These are phyloP conservation scores for Lophochroa leadbeateri DNA, from an alignment of 2,113 vertebrate species.

Conservation along the genomic window DNA sequence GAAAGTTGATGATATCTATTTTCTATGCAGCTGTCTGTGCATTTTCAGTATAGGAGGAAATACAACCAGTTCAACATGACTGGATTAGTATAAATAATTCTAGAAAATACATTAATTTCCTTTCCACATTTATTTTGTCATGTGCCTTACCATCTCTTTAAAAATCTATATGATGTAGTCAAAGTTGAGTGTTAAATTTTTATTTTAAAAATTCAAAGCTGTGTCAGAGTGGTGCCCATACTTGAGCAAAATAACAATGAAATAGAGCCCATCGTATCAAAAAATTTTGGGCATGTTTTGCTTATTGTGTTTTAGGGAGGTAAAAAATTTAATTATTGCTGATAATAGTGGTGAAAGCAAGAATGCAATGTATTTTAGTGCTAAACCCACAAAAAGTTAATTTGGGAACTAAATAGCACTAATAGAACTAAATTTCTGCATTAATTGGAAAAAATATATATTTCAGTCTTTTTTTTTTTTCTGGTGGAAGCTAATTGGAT, in stretches of 20 bases:
- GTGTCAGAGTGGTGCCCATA: neutral
- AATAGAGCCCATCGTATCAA: neutral
- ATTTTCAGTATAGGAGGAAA: slow-evolving; percentile 43
- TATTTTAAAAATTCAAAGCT: neutral
- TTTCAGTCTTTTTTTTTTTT: neutral
- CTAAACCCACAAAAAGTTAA: neutral
- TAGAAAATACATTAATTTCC: slow-evolving; percentile 58
- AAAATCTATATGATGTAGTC: neutral
- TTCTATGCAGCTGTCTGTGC: neutral
- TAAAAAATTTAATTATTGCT: neutral
- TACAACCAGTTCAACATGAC: slow-evolving; percentile 54
- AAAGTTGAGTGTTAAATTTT: neutral
- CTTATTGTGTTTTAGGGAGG: neutral
- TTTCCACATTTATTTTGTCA: slow-evolving; percentile 29
- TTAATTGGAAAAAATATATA: neutral
- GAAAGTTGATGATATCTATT: slow-evolving; percentile 27
- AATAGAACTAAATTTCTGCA: neutral
- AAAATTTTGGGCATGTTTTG: neutral
- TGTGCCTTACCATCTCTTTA: neutral
- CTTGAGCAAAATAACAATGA: neutral
- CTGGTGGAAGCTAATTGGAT: neutral
- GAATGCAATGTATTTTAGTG: neutral
- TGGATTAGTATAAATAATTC: slow-evolving; percentile 40
- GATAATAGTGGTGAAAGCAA: neutral
- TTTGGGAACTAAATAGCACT: neutral